These are phyloP conservation scores for Brachypalpus laphriformis DNA, from an alignment of 2,888 invertebrate genomes.

Conservation along the genomic window DNA sequence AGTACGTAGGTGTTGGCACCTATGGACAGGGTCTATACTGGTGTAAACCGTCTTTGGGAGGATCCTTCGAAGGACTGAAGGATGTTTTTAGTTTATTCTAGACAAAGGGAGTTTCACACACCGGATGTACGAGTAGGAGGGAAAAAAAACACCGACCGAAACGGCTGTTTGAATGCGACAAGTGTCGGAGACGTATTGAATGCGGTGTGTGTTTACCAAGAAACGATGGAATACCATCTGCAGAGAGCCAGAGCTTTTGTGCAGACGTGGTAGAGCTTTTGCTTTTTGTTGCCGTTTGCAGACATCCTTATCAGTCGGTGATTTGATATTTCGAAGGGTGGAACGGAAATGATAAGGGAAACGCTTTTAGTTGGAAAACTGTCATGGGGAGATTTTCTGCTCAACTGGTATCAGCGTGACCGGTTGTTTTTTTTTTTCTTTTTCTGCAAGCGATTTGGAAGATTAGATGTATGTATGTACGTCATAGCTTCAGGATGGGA, in stretches of 20 bases:
- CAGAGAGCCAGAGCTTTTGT: constrained; percentile 29
- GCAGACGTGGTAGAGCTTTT: constrained; percentile 43
- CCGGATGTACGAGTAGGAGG: background rate
- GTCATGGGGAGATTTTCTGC: constrained; percentile 61
- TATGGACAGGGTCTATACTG: no score
- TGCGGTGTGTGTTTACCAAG: constrained; percentile 22
- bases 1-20: constrained; percentile 12
- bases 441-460: no score
- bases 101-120: background rate
- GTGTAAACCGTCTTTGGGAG: constrained; percentile 37
- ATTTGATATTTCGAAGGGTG: constrained; percentile 18
- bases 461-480: background rate
- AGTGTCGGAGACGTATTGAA: constrained; percentile 36
- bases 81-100: background rate
- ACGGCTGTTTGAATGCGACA: constrained; percentile 35
- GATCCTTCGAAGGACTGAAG: constrained; percentile 53
- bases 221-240: background rate
- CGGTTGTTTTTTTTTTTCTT: constrained; percentile 4
- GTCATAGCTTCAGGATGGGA: background rate
- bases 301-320: constrained; percentile 50
- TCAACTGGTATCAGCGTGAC: constrained; percentile 49
- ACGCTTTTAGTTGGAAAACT: constrained; percentile 9
- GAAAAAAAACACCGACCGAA: background rate
- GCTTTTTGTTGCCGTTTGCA: background rate
- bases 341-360: constrained; percentile 43